Percentiles rank a stretch among this genome's conserved stretches.
Conservation (phyloP, 2,113 vertebrate genomes). For the Austrofundulus limnaeus region DNA sequence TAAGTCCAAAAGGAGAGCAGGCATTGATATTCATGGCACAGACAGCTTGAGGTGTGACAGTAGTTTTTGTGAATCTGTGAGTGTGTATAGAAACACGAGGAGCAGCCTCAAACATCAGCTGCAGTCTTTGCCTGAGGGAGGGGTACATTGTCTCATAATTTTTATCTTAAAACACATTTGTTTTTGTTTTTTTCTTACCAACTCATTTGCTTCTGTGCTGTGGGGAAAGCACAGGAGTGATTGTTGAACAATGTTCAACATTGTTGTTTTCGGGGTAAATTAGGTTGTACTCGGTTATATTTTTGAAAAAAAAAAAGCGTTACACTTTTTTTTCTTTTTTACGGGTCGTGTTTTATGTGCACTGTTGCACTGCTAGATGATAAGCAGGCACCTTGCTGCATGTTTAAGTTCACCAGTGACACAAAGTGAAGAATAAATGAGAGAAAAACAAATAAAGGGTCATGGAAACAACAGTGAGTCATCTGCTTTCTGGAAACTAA, state of each 20-base stretch:
- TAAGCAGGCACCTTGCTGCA: slow-evolving; percentile 56
- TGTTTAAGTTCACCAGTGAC: slow-evolving; percentile 57
- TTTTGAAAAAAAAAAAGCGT: slow-evolving; percentile 62
- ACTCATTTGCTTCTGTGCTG: slow-evolving; percentile 61
- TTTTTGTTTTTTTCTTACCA: slow-evolving; percentile 33
- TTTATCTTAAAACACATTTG: slow-evolving; percentile 63
- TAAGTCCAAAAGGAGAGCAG: slow-evolving; percentile 68
- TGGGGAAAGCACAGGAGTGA: slow-evolving; percentile 44
- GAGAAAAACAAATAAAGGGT: slow-evolving; percentile 75
- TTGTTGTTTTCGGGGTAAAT: slow-evolving; percentile 48
- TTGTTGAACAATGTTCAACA: slow-evolving; percentile 47
- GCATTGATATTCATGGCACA: slow-evolving; percentile 78
- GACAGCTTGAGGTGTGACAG: slow-evolving; percentile 70
- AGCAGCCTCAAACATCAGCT: slow-evolving; percentile 63
- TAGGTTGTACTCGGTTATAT: slow-evolving; percentile 51
- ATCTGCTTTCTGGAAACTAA: slow-evolving; percentile 70
- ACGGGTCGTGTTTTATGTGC: slow-evolving; percentile 30
- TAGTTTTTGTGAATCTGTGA: slow-evolving; percentile 70
- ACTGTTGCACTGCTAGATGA: slow-evolving; percentile 58
- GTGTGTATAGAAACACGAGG: slow-evolving; percentile 68
- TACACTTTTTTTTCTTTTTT: slow-evolving; percentile 54
- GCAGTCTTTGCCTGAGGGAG: slow-evolving; percentile 55
- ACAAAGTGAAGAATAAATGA: slow-evolving; percentile 66
- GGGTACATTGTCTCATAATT: slow-evolving; percentile 51
- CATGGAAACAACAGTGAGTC: slow-evolving; percentile 70